Percentiles rank a stretch among this genome's conserved stretches.
Conservation (phyloP, 2,888 invertebrate genomes). For the Tenthredo livida region DNA sequence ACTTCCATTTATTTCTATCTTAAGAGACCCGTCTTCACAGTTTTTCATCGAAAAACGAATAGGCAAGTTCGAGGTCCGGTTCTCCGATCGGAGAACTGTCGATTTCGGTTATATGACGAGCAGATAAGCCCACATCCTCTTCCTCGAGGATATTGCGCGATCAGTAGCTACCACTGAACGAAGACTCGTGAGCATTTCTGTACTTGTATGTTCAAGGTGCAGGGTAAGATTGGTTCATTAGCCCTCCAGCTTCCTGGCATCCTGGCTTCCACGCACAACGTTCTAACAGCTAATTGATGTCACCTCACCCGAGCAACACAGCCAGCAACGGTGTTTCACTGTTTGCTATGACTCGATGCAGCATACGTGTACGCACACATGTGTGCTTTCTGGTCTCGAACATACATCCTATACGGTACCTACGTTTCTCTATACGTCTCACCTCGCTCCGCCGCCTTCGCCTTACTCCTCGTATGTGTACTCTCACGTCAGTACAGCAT, state of each 20-base stretch:
- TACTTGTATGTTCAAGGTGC: not conserved
- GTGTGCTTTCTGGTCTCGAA: not conserved
- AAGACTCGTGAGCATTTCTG: not conserved
- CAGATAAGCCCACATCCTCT: not conserved
- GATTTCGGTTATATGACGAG: not conserved
- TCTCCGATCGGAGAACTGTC: not conserved
- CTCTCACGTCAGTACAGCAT: not conserved
- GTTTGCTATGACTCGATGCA: not conserved
- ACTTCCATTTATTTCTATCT: not conserved
- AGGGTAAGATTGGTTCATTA: slow-evolving; percentile 11
- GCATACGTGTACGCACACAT: not conserved
- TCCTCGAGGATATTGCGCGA: not conserved
- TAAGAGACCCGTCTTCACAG: not conserved
- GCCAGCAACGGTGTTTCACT: not conserved
- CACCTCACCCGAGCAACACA: not conserved
- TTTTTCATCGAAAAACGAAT: slow-evolving; percentile 5
- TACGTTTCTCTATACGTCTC: not conserved
- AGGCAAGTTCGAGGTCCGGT: not conserved
- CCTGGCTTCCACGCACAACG: not conserved
- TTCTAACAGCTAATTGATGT: slow-evolving; percentile 5
- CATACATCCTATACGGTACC: not conserved
- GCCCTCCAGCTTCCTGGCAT: not conserved
- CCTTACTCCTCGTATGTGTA: not conserved
- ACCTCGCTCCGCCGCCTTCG: not conserved
- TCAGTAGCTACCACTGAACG: not conserved